Conservation (phyloP, 2,888 invertebrate species). For the Smittia sp. region DNA sequence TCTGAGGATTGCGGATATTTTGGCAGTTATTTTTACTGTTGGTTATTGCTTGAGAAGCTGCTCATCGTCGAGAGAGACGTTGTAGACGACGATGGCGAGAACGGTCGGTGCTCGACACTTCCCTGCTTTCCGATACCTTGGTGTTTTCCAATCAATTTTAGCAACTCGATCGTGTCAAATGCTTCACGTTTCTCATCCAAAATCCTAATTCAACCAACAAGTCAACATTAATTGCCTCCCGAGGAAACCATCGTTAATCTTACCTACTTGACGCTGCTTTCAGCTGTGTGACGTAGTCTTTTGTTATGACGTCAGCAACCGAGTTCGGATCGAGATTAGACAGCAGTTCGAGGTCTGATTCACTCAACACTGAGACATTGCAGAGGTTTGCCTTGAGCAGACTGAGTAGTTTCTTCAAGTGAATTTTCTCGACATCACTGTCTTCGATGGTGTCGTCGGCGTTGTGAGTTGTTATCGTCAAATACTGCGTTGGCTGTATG, state of each 20-base stretch:
- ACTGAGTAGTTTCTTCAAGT: constrained; percentile 72
- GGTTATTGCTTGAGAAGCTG: constrained; percentile 37
- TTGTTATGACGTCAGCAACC: constrained; percentile 75
- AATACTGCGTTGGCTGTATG: constrained; percentile 52
- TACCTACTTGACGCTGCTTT: constrained; percentile 81
- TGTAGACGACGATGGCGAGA: constrained; percentile 29
- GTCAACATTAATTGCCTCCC: constrained; percentile 40
- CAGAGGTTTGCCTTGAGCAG: constrained; percentile 77
- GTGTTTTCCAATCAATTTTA: constrained; percentile 61
- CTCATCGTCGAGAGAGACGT: constrained; percentile 36
- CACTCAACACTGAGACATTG: constrained; percentile 79
- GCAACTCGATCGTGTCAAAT: constrained; percentile 80
- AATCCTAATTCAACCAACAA: constrained; percentile 54
- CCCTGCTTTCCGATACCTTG: constrained; percentile 21
- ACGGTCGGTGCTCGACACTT: constrained; percentile 15
- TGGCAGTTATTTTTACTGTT: background rate
- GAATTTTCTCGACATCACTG: constrained; percentile 54
- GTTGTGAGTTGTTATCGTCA: constrained; percentile 56
- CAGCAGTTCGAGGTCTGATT: constrained; percentile 77
- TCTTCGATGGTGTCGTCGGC: constrained; percentile 62
- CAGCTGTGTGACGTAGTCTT: constrained; percentile 73
- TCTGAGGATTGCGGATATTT: background rate
- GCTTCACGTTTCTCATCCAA: constrained; percentile 80
- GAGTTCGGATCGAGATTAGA: constrained; percentile 90
- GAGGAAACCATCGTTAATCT: background rate